These are phyloP conservation scores for Spisula solida DNA, from an alignment of 2,888 invertebrate genomes.

Conservation along the genomic window DNA sequence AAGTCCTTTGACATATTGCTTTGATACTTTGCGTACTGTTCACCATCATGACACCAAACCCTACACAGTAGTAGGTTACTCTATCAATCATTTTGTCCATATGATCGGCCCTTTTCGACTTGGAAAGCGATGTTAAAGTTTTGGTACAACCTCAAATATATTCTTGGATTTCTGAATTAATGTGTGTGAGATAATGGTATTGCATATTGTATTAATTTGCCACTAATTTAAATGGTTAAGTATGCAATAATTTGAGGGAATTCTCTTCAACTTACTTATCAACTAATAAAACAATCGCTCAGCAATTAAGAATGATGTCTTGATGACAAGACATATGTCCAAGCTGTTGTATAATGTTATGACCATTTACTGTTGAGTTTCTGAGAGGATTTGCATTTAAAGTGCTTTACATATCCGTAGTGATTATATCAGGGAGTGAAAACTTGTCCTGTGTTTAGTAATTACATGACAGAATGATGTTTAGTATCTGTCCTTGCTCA, in stretches of 20 bases:
- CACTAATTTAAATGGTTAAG: too few relatives aligned
- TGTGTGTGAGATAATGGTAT: too few relatives aligned
- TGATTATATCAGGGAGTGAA: neutral
- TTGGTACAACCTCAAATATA: too few relatives aligned
- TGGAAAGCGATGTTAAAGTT: too few relatives aligned
- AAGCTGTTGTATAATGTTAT: neutral
- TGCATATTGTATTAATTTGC: too few relatives aligned
- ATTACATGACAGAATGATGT: constrained; percentile 1
- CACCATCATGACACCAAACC: too few relatives aligned
- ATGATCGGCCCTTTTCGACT: too few relatives aligned
- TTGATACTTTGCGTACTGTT: too few relatives aligned
- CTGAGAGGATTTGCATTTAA: neutral
- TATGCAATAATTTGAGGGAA: neutral
- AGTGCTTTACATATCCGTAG: neutral
- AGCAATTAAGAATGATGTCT: constrained; percentile 4
- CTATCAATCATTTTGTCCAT: too few relatives aligned
- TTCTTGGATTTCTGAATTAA: too few relatives aligned
- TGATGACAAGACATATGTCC: neutral
- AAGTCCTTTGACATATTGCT: too few relatives aligned
- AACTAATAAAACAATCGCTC: neutral
- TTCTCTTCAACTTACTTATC: neutral
- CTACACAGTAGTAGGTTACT: too few relatives aligned
- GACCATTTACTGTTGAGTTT: neutral
- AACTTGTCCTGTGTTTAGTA: neutral
- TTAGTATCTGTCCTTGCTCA: neutral